Evolutionary conservation across 2,797 vertebrate genomes (phyloP), one percentile per base, ranked within the genome.

Genomic region (Eulemur mongoz): DNA sequence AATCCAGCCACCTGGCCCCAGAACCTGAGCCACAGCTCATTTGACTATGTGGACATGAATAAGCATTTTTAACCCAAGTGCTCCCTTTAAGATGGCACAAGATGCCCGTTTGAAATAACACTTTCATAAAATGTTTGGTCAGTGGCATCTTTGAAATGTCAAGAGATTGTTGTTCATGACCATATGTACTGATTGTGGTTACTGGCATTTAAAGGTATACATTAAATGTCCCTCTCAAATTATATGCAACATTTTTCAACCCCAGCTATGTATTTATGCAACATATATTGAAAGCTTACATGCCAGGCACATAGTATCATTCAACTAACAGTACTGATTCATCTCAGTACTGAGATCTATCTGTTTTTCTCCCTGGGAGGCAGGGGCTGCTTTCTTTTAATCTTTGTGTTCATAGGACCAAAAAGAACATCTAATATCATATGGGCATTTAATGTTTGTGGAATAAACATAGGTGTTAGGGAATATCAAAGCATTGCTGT

Each of bases 81-180:
- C 72, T 79, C 61, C 91, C 75, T 93, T 93, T 35, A 97, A 70
- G 81, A 92, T 82, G 86, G 63, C 69, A 79, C 35, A 92, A 79
- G 84, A 94, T 83, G 69, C 85, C 83, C 83, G 67, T 94, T 95
- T 93, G 45, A 92, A 93, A 91, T 76, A 91, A 96, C 92, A 92
- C 65, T 92, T 94, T 78, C 85, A 89, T 79, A 84, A 84, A 95
- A 89, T 82, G 86, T 97, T 95, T 94, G 91, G 75, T 79, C 96
- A 95, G 65, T 94, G 93, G 54, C 83, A 96, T 93, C 95, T 96
- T 65, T 88, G 91, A 96, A 96, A 96, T 96, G 87, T 95, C 93
- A 92, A 92, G 92, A 96, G 91, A 92, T 87, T 94, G 86, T 95
- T 73, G 79, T 93, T 82, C 23, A 11, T 95, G 84, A 67, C 65